Percentiles rank a stretch among this genome's conserved stretches.
These are phyloP conservation scores for Vesta saturnalis DNA, from an alignment of 2,888 invertebrate genomes.

Conservation along the genomic window DNA sequence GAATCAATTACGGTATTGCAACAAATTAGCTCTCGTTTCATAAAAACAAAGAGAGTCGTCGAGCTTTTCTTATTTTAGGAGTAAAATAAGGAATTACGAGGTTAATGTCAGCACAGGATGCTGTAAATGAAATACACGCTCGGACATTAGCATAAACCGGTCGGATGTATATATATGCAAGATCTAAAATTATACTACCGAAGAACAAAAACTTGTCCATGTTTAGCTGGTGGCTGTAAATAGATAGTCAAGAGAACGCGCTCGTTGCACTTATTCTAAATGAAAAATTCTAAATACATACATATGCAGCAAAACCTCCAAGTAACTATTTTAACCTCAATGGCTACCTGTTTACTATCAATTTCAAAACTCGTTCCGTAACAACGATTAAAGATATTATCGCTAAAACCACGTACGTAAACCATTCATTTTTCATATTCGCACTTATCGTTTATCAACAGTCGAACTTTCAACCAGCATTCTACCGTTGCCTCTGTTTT, in stretches of 20 bases:
- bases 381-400: constrained; percentile 34
- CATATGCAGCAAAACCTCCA: constrained; percentile 12
- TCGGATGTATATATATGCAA: constrained; percentile 53
- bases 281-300: constrained; percentile 28
- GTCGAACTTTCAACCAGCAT: constrained; percentile 12
- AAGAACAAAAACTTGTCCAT: constrained; percentile 58
- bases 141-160: constrained; percentile 59
- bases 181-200: constrained; percentile 58
- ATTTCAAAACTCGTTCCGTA: constrained; percentile 32
- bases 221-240: constrained; percentile 57
- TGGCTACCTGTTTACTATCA: constrained; percentile 37
- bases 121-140: constrained; percentile 57
- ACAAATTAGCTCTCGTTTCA: not conserved
- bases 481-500: constrained; percentile 19
- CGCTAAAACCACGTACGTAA: constrained; percentile 33
- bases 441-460: constrained; percentile 21
- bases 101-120: constrained; percentile 46
- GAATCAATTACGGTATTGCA: constrained; percentile 8
- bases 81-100: constrained; percentile 28
- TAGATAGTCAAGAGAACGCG: constrained; percentile 47
- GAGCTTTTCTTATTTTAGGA: constrained; percentile 2
- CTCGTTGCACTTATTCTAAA: constrained; percentile 29
- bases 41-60: not conserved
- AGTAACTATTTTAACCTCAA: constrained; percentile 35
- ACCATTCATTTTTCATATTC: constrained; percentile 29